Base-by-base conservation (phyloP, 2,888 invertebrate species). In the Scaptomyza flava region DNA sequence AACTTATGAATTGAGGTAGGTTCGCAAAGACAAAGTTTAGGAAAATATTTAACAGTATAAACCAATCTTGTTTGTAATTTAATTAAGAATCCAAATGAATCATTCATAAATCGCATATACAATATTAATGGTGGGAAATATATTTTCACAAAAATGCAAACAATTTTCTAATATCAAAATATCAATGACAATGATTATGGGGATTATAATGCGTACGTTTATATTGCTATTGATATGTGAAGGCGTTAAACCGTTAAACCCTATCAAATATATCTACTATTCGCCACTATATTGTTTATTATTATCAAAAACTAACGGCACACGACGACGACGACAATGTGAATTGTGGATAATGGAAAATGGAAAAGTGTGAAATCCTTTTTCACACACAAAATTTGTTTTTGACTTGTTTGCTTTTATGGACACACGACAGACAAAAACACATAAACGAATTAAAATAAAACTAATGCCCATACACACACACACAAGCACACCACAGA, bases 231-330 rank as follows among this genome's bases (percentile, higher is more conserved):
- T 31, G 38, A 52, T 51, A 30, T 36, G 79, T 51, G 75, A 83
- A 61, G 84, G 84, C 84, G 84, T 87, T 87, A 80, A 71, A 51
- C 78, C 84, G 84, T 87, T 87, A 80, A 71, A 53, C 78, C 87
- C 68, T 74, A 73, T 69, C 69, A 77, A 71, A 71, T 67, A 84
- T 84, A 81, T 85, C 84, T 77, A 74, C 84, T 77, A 74, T 84
- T 53, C 47, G 78, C 73, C 78, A 78, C 78, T 76, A 72, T 73
- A 71, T 51, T 27, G 51, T 51, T 51, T 36, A 27, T 51, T 58
- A 72, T 43, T 70, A 58, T 62, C 56, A 41, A 64, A 72, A 70
- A 65, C 64, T 62, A 66, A 61, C 43, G 72, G 68, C 81, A 83
- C 83, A 81, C 66, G 78, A 69, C 61, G 78, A 69, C 61, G 78